These are phyloP conservation scores for Drosophila acutilabella DNA, from an alignment of 2,888 invertebrate species.

Conservation along the genomic window DNA sequence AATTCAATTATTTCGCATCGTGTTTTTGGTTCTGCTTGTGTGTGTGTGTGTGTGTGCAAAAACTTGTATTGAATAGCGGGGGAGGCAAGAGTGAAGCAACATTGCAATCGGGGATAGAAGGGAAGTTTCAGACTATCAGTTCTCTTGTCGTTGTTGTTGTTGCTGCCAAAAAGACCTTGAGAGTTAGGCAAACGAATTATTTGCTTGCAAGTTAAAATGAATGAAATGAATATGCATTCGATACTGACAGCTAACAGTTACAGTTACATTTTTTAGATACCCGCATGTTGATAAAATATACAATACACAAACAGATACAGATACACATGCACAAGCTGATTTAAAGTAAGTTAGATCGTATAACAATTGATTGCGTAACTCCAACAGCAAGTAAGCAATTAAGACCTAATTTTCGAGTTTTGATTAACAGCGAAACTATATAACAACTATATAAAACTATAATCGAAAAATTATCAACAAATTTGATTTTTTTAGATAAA, in stretches of 20 bases:
- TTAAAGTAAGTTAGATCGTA: slow-evolving; percentile 26
- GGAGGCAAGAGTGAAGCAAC: not conserved
- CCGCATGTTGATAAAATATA: slow-evolving; percentile 10
- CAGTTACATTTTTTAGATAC: slow-evolving; percentile 10
- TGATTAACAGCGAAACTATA: not conserved
- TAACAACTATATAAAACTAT: too few species aligned
- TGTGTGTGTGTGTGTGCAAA: slow-evolving; percentile 29
- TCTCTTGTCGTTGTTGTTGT: slow-evolving; percentile 6
- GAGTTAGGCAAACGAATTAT: slow-evolving; percentile 22
- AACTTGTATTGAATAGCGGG: slow-evolving; percentile 40
- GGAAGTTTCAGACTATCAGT: slow-evolving; percentile 21
- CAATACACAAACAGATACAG: slow-evolving; percentile 1
- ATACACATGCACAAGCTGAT: slow-evolving; percentile 1
- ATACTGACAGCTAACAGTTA: slow-evolving; percentile 26
- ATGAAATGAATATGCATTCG: slow-evolving; percentile 48
- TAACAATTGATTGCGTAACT: slow-evolving; percentile 30
- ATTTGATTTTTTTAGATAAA: too few species aligned
- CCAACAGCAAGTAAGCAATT: not conserved
- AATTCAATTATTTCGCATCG: slow-evolving; percentile 68
- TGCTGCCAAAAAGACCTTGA: slow-evolving; percentile 40
- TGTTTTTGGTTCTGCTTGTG: slow-evolving; percentile 32
- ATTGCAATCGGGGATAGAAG: not conserved
- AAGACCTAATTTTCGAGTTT: not conserved
- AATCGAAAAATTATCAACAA: too few species aligned
- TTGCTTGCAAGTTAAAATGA: slow-evolving; percentile 21